A percentile compares a stretch with the other conserved stretches of the same genome.
phyloP scores from a whole-genome alignment of 92 coral and sea anemone genomes.

The Palythoa heliodiscus region DNA sequence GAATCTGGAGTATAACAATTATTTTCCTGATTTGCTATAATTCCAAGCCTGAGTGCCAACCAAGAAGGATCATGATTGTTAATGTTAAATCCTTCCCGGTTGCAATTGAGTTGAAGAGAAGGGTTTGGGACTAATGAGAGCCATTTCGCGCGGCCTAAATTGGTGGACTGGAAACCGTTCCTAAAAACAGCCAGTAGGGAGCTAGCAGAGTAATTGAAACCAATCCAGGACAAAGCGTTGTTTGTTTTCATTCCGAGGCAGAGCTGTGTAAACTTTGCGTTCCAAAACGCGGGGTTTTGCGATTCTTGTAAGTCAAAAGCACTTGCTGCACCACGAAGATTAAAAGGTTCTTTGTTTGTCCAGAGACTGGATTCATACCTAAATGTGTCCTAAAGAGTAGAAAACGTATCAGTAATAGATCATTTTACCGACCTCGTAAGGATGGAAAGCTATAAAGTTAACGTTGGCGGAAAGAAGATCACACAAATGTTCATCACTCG shows the following conservation, averaged over 20 bases:
- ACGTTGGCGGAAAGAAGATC: not conserved
- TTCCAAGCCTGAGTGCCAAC: conserved; percentile 11
- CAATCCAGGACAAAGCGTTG: conserved; percentile 7
- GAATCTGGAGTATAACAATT: conserved; percentile 17
- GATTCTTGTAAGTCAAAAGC: conserved; percentile 31
- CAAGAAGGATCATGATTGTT: not conserved
- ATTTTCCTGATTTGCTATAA: conserved; percentile 16
- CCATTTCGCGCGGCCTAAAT: conserved; percentile 35
- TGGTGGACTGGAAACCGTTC: conserved; percentile 26
- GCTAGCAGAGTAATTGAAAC: conserved; percentile 23
- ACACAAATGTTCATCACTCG: too few species aligned
- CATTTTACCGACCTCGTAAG: not conserved
- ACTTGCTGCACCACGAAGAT: conserved; percentile 22
- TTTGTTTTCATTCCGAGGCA: conserved; percentile 46
- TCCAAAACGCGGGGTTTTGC: conserved; percentile 42
- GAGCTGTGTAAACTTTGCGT: conserved; percentile 26
- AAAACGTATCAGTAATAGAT: too few species aligned
- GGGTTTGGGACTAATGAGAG: conserved; percentile 32
- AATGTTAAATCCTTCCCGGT: conserved; percentile 29
- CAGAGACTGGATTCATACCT: conserved; percentile 29
- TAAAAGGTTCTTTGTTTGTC: conserved; percentile 35
- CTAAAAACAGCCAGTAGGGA: conserved; percentile 20
- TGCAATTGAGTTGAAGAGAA: conserved; percentile 19
- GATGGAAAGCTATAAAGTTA: not conserved
- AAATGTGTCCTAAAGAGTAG: conserved; percentile 8